These are phyloP conservation scores for Synergus laeviventris DNA, from an alignment of 2,888 invertebrate genomes.

Conservation along the genomic window DNA sequence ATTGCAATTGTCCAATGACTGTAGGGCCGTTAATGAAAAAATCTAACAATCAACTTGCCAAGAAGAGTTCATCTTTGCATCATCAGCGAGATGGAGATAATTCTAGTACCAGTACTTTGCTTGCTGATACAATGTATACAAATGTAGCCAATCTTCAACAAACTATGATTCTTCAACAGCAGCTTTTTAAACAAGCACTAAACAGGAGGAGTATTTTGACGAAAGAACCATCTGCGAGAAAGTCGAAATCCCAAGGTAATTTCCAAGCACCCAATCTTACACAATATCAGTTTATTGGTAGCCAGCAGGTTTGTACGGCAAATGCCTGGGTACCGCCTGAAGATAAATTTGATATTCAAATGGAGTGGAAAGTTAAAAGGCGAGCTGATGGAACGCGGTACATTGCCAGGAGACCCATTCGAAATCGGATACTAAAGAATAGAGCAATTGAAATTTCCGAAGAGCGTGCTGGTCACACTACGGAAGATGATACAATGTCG, in stretches of 20 bases:
- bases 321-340: conserved; percentile 63
- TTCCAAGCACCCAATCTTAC: conserved; percentile 80
- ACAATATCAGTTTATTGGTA: conserved; percentile 80
- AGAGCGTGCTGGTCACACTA: conserved; percentile 82
- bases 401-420: conserved; percentile 84
- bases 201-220: conserved; percentile 71
- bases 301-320: conserved; percentile 76
- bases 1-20: conserved; percentile 63
- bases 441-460: conserved; percentile 82
- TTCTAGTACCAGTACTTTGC: conserved; percentile 58
- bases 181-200: conserved; percentile 79
- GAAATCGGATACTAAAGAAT: conserved; percentile 82
- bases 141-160: conserved; percentile 83
- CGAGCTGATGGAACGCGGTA: conserved; percentile 87
- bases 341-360: conserved; percentile 73
- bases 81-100: conserved; percentile 50
- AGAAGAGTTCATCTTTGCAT: conserved; percentile 47
- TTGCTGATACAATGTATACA: conserved; percentile 83
- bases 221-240: conserved; percentile 60
- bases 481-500: conserved; percentile 87
- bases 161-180: conserved; percentile 83
- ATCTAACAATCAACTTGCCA: conserved; percentile 45
- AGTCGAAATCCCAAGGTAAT: conserved; percentile 70
- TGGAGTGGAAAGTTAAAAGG: conserved; percentile 87
- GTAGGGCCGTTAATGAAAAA: conserved; percentile 48